Conservation (phyloP, 2,113 vertebrate genomes). For the Takifugu bimaculatus region DNA sequence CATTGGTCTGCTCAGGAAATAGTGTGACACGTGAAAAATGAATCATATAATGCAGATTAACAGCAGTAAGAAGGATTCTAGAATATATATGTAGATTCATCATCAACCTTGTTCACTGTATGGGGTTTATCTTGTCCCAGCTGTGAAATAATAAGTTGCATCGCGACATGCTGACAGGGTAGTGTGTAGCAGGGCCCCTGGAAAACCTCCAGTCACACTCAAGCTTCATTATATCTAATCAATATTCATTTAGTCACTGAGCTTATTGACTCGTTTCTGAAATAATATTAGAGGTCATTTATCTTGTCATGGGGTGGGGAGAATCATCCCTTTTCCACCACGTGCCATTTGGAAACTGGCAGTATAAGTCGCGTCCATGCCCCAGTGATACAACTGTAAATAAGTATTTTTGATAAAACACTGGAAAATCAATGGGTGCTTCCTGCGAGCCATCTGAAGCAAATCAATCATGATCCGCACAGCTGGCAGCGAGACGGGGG, state of each 20-base stretch:
- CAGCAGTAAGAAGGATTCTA: slow-evolving; percentile 18
- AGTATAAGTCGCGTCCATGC: slow-evolving; percentile 77
- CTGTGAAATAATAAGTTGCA: slow-evolving; percentile 15
- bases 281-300: slow-evolving; percentile 97
- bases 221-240: slow-evolving; percentile 97
- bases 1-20: slow-evolving; percentile 23
- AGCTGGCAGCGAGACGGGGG: slow-evolving; percentile 75
- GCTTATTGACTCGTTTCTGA: slow-evolving; percentile 97
- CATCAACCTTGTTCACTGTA: slow-evolving; percentile 30
- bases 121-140: slow-evolving; percentile 29
- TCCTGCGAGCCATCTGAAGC: slow-evolving; percentile 96
- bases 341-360: slow-evolving; percentile 21
- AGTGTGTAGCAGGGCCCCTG: slow-evolving; percentile 74
- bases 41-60: slow-evolving; percentile 40
- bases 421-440: slow-evolving; percentile 98
- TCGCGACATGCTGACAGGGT: slow-evolving; percentile 72
- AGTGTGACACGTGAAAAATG: slow-evolving; percentile 12
- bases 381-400: slow-evolving; percentile 94
- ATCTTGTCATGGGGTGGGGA: slow-evolving; percentile 88
- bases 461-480: slow-evolving; percentile 94
- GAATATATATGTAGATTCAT: slow-evolving; percentile 26
- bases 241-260: slow-evolving; percentile 97
- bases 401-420: slow-evolving; percentile 97
- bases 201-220: slow-evolving; percentile 91
- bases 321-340: slow-evolving; percentile 83